A percentile compares a stretch with the other conserved stretches of the same genome.
These are phyloP conservation scores for Syrmaticus mikado DNA, from an alignment of 2,113 vertebrate species.

Conservation along the genomic window DNA sequence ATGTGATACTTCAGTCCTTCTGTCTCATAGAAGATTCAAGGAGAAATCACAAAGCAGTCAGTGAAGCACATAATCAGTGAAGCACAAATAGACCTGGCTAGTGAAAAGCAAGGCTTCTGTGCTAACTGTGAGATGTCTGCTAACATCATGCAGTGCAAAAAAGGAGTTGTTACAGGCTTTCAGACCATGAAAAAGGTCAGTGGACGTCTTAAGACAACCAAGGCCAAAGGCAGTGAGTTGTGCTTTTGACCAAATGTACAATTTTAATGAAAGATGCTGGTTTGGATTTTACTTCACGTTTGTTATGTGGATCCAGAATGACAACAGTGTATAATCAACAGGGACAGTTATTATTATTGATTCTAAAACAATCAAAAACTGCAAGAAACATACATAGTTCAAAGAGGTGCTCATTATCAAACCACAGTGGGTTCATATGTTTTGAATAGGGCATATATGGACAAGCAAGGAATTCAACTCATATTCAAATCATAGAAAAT, in stretches of 20 bases:
- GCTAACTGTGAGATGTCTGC: neutral
- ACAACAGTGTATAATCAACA: neutral
- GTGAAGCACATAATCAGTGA: neutral
- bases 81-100: neutral
- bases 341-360: neutral
- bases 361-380: neutral
- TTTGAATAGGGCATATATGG: neutral
- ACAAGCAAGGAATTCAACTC: neutral
- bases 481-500: neutral
- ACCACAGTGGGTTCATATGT: neutral
- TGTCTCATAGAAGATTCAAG: neutral
- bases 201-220: neutral
- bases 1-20: neutral
- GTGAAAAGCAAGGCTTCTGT: neutral
- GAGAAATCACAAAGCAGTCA: neutral
- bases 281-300: neutral
- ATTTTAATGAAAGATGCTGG: neutral
- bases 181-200: neutral
- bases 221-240: neutral
- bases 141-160: neutral
- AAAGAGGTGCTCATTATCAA: neutral
- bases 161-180: neutral
- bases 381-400: neutral
- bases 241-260: neutral
- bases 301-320: neutral